A percentile compares a stretch with the other conserved stretches of the same genome.
These are phyloP conservation scores for Odocoileus hemionus DNA, from an alignment of 2,113 vertebrate species.

Conservation along the genomic window DNA sequence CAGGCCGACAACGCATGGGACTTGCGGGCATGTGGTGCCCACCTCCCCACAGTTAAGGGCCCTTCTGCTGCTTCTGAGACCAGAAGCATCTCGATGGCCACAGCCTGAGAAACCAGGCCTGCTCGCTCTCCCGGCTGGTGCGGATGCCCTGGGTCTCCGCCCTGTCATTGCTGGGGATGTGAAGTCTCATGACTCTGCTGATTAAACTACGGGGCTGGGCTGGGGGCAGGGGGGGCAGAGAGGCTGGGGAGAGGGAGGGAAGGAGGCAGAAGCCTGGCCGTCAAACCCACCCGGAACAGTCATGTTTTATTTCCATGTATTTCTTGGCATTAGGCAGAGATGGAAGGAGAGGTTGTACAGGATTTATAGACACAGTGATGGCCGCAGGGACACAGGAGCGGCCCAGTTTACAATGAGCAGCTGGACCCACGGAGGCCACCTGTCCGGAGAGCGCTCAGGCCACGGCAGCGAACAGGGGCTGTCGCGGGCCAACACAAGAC, in stretches of 20 bases:
- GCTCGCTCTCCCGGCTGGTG: fast-evolving
- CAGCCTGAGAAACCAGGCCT: background rate
- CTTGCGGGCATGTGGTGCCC: fast-evolving
- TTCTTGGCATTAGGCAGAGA: conserved; percentile 78
- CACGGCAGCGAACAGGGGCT: conserved; percentile 47
- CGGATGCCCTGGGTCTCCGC: fast-evolving
- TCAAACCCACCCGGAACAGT: conserved; percentile 68
- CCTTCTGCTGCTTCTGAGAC: background rate
- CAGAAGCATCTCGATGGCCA: fast-evolving
- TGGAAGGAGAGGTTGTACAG: conserved; percentile 74
- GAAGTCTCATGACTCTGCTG: background rate
- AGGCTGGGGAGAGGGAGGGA: background rate
- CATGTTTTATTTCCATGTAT: conserved; percentile 74
- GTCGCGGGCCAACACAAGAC: conserved; percentile 63
- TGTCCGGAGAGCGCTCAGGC: conserved; percentile 34
- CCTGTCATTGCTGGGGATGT: fast-evolving
- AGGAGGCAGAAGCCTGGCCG: background rate
- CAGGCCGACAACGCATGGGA: fast-evolving
- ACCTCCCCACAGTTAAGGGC: fast-evolving
- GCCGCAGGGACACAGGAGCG: conserved; percentile 60
- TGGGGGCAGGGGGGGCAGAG: fast-evolving
- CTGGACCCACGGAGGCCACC: conserved; percentile 40
- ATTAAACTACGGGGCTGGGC: conserved; percentile 18
- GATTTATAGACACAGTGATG: conserved; percentile 70
- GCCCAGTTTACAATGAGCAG: conserved; percentile 54